Percentiles rank a stretch among this genome's conserved stretches.
These are phyloP conservation scores for Drosophila orosa DNA, from an alignment of 1,140 invertebrate species.

Conservation along the genomic window DNA sequence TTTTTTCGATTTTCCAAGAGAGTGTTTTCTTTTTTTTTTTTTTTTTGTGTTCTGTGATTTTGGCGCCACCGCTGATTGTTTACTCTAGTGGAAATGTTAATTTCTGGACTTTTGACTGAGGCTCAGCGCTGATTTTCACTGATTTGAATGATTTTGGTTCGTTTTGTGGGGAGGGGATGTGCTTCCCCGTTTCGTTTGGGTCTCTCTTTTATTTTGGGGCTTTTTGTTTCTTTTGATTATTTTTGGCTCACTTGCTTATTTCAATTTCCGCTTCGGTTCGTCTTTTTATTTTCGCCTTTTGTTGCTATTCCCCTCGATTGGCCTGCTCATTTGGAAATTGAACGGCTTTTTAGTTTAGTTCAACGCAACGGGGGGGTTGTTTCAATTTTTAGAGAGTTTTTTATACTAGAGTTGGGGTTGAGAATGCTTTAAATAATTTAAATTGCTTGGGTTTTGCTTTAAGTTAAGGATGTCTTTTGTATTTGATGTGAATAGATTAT, in stretches of 20 bases:
- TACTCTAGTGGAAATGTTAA: slow-evolving; percentile 80
- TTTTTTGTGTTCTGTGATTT: slow-evolving; percentile 63
- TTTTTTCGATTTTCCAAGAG: slow-evolving; percentile 25
- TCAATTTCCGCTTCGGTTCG: slow-evolving; percentile 66
- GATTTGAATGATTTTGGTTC: slow-evolving; percentile 72
- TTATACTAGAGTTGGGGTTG: neutral
- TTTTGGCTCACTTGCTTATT: slow-evolving; percentile 75
- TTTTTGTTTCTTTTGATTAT: slow-evolving; percentile 72
- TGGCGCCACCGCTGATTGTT: slow-evolving; percentile 66
- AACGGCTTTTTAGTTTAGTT: slow-evolving; percentile 45
- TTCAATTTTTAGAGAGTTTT: slow-evolving; percentile 9
- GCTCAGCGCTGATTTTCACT: slow-evolving; percentile 47
- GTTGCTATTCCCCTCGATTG: slow-evolving; percentile 62
- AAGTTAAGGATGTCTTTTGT: neutral
- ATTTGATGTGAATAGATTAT: neutral
- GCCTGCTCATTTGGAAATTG: slow-evolving; percentile 66
- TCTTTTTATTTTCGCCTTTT: slow-evolving; percentile 45
- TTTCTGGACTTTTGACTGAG: slow-evolving; percentile 78
- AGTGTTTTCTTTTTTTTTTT: no score
- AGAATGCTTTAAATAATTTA: slow-evolving; percentile 20
- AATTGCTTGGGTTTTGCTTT: neutral
- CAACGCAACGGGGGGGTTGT: neutral
- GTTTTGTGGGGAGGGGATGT: slow-evolving; percentile 27
- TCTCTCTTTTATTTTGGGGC: slow-evolving; percentile 25
- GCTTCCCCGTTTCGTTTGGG: neutral